phyloP scores from a whole-genome alignment of 2,113 vertebrate species.

The Phoenicopterus ruber region DNA sequence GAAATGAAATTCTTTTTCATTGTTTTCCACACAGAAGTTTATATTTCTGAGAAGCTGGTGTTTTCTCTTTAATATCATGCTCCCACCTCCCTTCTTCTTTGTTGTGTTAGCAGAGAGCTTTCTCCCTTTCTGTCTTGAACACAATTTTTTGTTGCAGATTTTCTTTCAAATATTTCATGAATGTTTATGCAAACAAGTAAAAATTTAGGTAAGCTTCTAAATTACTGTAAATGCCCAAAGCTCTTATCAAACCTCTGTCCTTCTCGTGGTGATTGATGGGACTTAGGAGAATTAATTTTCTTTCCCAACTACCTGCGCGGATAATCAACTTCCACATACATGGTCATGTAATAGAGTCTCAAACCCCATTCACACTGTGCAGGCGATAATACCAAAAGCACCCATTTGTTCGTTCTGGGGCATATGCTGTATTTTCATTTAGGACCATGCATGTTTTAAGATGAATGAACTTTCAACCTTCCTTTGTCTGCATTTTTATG shows the following conservation, averaged over 20 bases:
- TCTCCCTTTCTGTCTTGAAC: not conserved
- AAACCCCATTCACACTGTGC: not conserved
- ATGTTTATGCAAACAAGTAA: not conserved
- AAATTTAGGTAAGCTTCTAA: not conserved
- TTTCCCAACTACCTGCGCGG: not conserved
- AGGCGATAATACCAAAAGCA: not conserved
- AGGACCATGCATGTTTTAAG: not conserved
- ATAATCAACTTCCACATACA: not conserved
- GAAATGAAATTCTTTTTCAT: not conserved
- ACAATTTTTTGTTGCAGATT: not conserved
- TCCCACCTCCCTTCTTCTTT: not conserved
- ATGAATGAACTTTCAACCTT: not conserved
- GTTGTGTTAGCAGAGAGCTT: not conserved
- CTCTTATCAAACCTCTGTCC: not conserved
- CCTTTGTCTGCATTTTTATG: not conserved
- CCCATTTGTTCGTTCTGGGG: not conserved
- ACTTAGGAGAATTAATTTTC: not conserved
- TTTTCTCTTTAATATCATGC: not conserved
- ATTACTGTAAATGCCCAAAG: not conserved
- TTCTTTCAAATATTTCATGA: not conserved
- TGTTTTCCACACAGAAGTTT: not conserved
- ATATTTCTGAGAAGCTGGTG: not conserved
- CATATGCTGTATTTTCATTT: not conserved
- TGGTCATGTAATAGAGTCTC: not conserved
- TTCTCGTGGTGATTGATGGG: not conserved